A percentile compares a stretch with the other conserved stretches of the same genome.
Evolutionary conservation across 2,113 vertebrate species (phyloP).

Genomic region (Aphyosemion australe): DNA sequence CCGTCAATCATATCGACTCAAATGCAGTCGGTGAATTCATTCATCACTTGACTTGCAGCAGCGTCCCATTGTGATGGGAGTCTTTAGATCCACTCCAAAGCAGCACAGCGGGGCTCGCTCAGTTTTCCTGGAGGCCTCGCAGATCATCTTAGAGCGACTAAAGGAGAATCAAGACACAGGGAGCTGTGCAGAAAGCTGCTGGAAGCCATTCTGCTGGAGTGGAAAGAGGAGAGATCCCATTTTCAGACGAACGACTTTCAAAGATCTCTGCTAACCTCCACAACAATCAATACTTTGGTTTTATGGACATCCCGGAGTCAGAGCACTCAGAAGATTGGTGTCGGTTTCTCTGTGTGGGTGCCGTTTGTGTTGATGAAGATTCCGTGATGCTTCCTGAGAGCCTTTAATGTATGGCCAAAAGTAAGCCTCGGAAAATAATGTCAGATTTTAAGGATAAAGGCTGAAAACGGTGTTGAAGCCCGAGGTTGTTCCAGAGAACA

Average conservation of each 20-base stretch:
- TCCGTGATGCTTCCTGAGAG: slow-evolving; percentile 12
- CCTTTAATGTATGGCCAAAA: slow-evolving; percentile 57
- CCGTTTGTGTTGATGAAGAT: slow-evolving; percentile 12
- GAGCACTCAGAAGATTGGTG: slow-evolving; percentile 25
- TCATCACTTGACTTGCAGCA: slow-evolving; percentile 12
- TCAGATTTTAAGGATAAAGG: slow-evolving; percentile 49
- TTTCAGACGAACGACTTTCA: slow-evolving; percentile 62
- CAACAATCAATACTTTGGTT: slow-evolving; percentile 67
- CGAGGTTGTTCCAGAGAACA: slow-evolving; percentile 53
- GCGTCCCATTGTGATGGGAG: slow-evolving; percentile 14
- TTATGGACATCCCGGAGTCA: slow-evolving; percentile 52
- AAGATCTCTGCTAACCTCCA: slow-evolving; percentile 51
- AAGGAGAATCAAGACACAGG: slow-evolving; percentile 42
- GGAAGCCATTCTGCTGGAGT: slow-evolving; percentile 68
- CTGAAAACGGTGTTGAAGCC: slow-evolving; percentile 44
- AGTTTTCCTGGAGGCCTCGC: slow-evolving; percentile 40
- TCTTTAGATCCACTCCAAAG: slow-evolving; percentile 18
- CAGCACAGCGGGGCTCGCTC: slow-evolving; percentile 16
- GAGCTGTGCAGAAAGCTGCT: slow-evolving; percentile 38
- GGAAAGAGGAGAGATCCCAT: slow-evolving; percentile 64
- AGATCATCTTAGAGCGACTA: slow-evolving; percentile 53
- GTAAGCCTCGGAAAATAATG: slow-evolving; percentile 51
- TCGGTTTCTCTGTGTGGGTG: slow-evolving; percentile 27
- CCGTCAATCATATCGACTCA: slow-evolving; percentile 1
- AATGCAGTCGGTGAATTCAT: slow-evolving; percentile 7